Base-by-base conservation (phyloP, 2,113 vertebrate species). In the Hypanus sabinus region DNA sequence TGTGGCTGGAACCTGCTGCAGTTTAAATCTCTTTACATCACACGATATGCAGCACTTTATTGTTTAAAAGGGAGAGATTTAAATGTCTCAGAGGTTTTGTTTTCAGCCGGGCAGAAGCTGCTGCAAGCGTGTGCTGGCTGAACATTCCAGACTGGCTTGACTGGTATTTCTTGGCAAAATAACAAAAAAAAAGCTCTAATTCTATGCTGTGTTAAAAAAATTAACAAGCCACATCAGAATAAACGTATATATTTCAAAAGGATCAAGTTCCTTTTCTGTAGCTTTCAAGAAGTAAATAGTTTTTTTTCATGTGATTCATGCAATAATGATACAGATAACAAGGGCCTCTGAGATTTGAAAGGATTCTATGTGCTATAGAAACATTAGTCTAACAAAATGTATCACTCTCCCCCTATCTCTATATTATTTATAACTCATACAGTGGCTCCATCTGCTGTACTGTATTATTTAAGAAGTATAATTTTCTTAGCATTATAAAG, bases 21-120 rank as follows among this genome's bases (percentile, higher is more conserved):
- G 96, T 94, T 97, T 95, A 97, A 97, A 98, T 97, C 97, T 97
- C 96, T 95, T 96, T 96, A 94, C 96, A 97, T 98, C 97, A 97
- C 96, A 96, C 97, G 97, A 97, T 97, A 97, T 97, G 97, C 96
- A 96, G 96, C 96, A 95, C 96, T 97, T 97, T 97, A 97, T 97
- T 97, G 97, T 97, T 98, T 96, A 97, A 96, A 96, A 97, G 96
- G 33, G 22, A 73, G 91, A 24, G 91, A 73, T 93, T 93, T 93
- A 93, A 93, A 93, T 93, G 91, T 36, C 71, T 55, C 68, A 30
- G 36, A 22, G 33, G 30, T 33, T 65, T 62, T n/a, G 46, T 90
- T 90, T 93, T 93, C 46, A 55, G 70, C 68, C 38, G 38, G 73
- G 18, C 68, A 46, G 33, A 30, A 73, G 38, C 12, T 93, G 68